Percentiles rank a stretch among this genome's conserved stretches.
These are phyloP conservation scores for Poecilobothrus nobilitatus DNA, from an alignment of 2,888 invertebrate genomes.

Conservation along the genomic window DNA sequence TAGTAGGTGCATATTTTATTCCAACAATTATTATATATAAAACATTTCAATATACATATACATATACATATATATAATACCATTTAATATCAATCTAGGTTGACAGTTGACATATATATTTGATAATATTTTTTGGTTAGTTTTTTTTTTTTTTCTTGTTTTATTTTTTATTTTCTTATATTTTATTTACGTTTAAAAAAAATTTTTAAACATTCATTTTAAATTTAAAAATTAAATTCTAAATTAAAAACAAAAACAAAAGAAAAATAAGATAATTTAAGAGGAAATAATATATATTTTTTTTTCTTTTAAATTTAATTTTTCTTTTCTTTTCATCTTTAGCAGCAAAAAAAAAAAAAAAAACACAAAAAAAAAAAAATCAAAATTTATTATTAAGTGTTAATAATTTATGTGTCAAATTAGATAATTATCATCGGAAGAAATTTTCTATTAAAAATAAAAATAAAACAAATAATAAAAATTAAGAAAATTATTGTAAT, in stretches of 20 bases:
- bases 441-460: not conserved
- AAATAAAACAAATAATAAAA: not conserved
- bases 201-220: too few species aligned
- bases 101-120: not conserved
- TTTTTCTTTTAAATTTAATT: not conserved
- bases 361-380: too few species aligned
- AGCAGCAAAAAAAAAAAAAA: too few species aligned
- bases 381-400: not conserved
- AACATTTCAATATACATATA: too few species aligned
- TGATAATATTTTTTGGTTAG: slow-evolving; percentile 2
- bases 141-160: not conserved
- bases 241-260: not conserved
- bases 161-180: not conserved
- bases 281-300: not conserved
- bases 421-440: slow-evolving; percentile 4
- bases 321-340: too few species aligned
- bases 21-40: too few species aligned
- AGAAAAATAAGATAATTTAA: not conserved
- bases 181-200: not conserved
- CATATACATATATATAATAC: not conserved
- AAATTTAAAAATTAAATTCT: too few species aligned
- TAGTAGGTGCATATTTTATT: too few species aligned
- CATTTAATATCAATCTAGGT: slow-evolving; percentile 4
- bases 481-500: not conserved
- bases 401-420: not conserved